Evolutionary conservation across 2,113 vertebrate genomes (phyloP).

Genomic region (Speoplatyrhinus poulsoni): DNA sequence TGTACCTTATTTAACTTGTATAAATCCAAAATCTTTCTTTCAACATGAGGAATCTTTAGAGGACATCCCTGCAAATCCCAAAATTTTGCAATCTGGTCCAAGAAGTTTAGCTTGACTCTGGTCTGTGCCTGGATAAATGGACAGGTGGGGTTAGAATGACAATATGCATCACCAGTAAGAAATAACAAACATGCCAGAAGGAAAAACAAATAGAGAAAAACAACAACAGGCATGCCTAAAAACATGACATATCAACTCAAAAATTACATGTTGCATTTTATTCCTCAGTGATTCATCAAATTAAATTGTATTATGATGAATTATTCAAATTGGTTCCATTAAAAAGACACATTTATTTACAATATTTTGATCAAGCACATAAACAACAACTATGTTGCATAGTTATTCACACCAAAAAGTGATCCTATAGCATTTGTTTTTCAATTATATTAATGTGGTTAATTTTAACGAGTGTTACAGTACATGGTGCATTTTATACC

Average conservation of each 20-base stretch:
- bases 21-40: slow-evolving; percentile 95
- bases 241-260: too few species aligned
- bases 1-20: slow-evolving; percentile 91
- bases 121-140: slow-evolving; percentile 86
- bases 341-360: too few species aligned
- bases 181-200: too few species aligned
- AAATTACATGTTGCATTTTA: too few species aligned
- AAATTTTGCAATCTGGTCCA: slow-evolving; percentile 98
- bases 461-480: background rate
- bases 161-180: background rate
- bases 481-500: background rate
- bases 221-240: background rate
- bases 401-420: background rate
- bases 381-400: slow-evolving; percentile 16
- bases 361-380: background rate
- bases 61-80: slow-evolving; percentile 97
- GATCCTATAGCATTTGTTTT: background rate
- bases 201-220: background rate
- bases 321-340: too few species aligned
- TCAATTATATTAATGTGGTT: background rate
- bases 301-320: too few species aligned
- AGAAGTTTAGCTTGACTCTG: slow-evolving; percentile 95
- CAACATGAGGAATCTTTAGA: slow-evolving; percentile 96
- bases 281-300: too few species aligned
- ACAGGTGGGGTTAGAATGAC: background rate